Evolutionary conservation across 2,888 invertebrate genomes (phyloP).

Genomic region (Cataglyphis livida): DNA sequence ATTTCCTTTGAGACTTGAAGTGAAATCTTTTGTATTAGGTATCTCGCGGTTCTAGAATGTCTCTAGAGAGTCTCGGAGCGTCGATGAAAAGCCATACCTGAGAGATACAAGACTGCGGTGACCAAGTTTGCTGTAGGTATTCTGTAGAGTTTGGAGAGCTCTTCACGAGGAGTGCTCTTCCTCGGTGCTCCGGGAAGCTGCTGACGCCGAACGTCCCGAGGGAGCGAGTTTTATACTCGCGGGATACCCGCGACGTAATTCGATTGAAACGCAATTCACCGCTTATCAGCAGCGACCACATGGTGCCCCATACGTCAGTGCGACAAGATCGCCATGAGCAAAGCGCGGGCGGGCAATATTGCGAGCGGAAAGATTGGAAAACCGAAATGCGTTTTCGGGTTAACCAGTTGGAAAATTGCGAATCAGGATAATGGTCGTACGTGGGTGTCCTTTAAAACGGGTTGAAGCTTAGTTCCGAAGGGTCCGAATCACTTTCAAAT

Average conservation of each 20-base stretch:
- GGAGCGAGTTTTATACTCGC: slow-evolving; percentile 79
- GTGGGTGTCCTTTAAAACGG: slow-evolving; percentile 49
- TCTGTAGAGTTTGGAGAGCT: background rate
- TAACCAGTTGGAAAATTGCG: slow-evolving; percentile 80
- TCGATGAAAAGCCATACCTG: slow-evolving; percentile 32
- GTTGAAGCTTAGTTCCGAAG: slow-evolving; percentile 40
- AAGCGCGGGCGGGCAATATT: slow-evolving; percentile 64
- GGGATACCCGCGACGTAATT: slow-evolving; percentile 74
- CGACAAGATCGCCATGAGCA: slow-evolving; percentile 73
- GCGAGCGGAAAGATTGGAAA: slow-evolving; percentile 74
- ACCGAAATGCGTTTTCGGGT: slow-evolving; percentile 68
- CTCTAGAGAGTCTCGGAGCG: background rate
- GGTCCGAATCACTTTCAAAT: background rate
- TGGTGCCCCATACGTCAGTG: slow-evolving; percentile 78
- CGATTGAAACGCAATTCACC: slow-evolving; percentile 82
- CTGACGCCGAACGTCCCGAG: slow-evolving; percentile 71
- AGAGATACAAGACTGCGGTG: background rate
- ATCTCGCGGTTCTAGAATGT: background rate
- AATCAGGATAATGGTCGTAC: slow-evolving; percentile 52
- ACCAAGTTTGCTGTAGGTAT: background rate
- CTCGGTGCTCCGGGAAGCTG: slow-evolving; percentile 67
- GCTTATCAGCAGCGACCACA: slow-evolving; percentile 84
- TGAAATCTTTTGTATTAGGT: background rate
- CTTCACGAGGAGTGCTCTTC: slow-evolving; percentile 52
- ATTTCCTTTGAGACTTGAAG: background rate